These are phyloP conservation scores for Pomatorhinus ruficollis DNA, from an alignment of 2,113 vertebrate species.

Conservation along the genomic window DNA sequence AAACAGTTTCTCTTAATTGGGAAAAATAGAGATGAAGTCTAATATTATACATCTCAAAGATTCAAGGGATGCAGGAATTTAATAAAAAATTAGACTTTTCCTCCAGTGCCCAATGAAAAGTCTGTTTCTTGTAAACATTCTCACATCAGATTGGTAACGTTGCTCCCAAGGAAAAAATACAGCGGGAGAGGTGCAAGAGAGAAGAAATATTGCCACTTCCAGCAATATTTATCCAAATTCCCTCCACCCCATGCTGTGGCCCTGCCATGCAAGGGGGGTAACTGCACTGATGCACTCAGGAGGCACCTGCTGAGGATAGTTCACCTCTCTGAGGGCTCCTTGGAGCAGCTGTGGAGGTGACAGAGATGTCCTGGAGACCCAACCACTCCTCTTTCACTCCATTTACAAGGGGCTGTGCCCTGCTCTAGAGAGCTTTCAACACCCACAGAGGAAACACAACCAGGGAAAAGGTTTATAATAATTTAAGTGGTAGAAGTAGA, in stretches of 20 bases:
- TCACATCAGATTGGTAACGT: neutral
- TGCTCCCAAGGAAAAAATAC: neutral
- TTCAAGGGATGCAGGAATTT: neutral
- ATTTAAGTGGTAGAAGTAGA: neutral
- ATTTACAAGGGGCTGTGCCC: neutral
- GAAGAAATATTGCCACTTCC: neutral
- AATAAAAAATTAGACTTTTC: neutral
- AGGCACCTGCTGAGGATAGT: neutral
- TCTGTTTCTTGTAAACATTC: neutral
- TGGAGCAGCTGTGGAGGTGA: neutral
- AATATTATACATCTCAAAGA: neutral
- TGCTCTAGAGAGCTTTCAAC: neutral
- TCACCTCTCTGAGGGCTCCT: neutral
- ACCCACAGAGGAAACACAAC: neutral
- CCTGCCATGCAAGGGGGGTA: neutral
- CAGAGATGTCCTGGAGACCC: neutral
- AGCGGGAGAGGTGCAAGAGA: accelerated
- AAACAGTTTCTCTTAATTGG: neutral
- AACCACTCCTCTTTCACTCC: accelerated
- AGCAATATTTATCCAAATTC: neutral
- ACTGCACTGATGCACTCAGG: neutral
- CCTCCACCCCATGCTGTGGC: neutral
- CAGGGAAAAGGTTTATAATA: accelerated
- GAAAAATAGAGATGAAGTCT: neutral
- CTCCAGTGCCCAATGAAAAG: neutral